Base-by-base conservation (phyloP, 1,140 invertebrate genomes). In the Caenorhabditis tropicalis region DNA sequence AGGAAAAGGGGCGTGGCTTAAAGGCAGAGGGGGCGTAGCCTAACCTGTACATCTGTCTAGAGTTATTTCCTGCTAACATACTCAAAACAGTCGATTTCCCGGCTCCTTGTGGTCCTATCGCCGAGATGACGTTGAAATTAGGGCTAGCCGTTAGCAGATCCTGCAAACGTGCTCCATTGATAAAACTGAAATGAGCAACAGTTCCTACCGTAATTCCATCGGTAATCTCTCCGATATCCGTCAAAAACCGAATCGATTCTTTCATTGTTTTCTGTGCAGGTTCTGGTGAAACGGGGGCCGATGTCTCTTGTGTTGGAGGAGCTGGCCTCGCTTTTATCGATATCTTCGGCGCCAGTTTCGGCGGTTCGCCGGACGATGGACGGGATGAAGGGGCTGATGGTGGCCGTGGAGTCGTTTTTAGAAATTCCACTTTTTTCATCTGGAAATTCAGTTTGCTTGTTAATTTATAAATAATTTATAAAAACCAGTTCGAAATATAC, bases 401-500 rank as follows among this genome's bases (percentile, higher is more conserved):
- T 33, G 10, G 58, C 7, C 31, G 58, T 36, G n/a, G 15, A n/a
- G n/a, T 19, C 0, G 65, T 74, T 74, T 74, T 74, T n/a, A 74
- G 36, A 74, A 74, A 43, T 74, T 74, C 65, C 65, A 74, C 65
- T 74, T 74, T 74, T 74, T 74, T 74, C 65, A 74, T 74, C 65
- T 74, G 65, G 21, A 74, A 74, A 46, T 43, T 43, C 24, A 10
- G 48, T 10, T 33, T 12, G 24, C 29, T 27, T 56, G 3, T n/a
- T n/a, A n/a, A n/a, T n/a, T n/a, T n/a, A n/a, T n/a, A n/a, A n/a
- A n/a, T n/a, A n/a, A n/a, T n/a, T n/a, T n/a, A n/a, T n/a, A n/a
- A n/a, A n/a, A n/a, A n/a, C n/a, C n/a, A n/a, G n/a, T n/a, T n/a
- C n/a, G n/a, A n/a, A n/a, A n/a, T n/a, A n/a, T n/a, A n/a, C n/a